phyloP scores from a whole-genome alignment of 2,113 vertebrate genomes.

The Ammodytes dubius region DNA sequence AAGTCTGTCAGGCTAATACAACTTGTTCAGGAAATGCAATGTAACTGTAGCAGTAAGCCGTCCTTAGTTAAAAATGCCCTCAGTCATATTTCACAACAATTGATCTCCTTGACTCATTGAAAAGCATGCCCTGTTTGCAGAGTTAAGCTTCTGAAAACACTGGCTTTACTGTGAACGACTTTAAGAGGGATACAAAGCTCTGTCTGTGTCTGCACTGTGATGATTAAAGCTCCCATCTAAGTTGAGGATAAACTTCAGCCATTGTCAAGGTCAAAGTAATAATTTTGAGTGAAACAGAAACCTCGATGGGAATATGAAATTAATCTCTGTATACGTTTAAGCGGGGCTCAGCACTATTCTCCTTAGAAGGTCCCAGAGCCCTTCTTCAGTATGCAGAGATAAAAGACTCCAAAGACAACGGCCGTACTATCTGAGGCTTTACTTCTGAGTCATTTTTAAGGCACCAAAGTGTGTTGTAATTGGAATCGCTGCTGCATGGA shows the following conservation, averaged over 20 bases:
- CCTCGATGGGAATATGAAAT: slow-evolving; percentile 74
- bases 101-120: slow-evolving; percentile 33
- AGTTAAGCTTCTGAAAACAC: slow-evolving; percentile 56
- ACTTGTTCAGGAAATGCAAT: not conserved
- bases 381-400: slow-evolving; percentile 56
- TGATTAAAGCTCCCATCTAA: slow-evolving; percentile 67
- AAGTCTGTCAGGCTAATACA: not conserved
- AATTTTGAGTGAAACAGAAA: slow-evolving; percentile 68
- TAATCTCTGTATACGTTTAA: slow-evolving; percentile 72
- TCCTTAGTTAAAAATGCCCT: slow-evolving; percentile 16
- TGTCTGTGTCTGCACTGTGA: slow-evolving; percentile 54
- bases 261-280: slow-evolving; percentile 76
- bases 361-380: slow-evolving; percentile 61
- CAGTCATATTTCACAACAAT: slow-evolving; percentile 23
- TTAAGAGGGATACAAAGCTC: slow-evolving; percentile 50
- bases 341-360: slow-evolving; percentile 69
- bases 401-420: slow-evolving; percentile 71
- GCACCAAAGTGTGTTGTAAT: slow-evolving; percentile 53
- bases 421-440: slow-evolving; percentile 48
- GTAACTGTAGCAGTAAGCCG: not conserved
- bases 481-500: slow-evolving; percentile 29
- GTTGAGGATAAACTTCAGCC: slow-evolving; percentile 64
- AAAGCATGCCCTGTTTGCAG: slow-evolving; percentile 32
- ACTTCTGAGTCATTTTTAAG: slow-evolving; percentile 58
- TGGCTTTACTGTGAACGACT: slow-evolving; percentile 36